These are phyloP conservation scores for Thryonomys swinderianus DNA, from an alignment of 2,113 vertebrate species.

Conservation along the genomic window DNA sequence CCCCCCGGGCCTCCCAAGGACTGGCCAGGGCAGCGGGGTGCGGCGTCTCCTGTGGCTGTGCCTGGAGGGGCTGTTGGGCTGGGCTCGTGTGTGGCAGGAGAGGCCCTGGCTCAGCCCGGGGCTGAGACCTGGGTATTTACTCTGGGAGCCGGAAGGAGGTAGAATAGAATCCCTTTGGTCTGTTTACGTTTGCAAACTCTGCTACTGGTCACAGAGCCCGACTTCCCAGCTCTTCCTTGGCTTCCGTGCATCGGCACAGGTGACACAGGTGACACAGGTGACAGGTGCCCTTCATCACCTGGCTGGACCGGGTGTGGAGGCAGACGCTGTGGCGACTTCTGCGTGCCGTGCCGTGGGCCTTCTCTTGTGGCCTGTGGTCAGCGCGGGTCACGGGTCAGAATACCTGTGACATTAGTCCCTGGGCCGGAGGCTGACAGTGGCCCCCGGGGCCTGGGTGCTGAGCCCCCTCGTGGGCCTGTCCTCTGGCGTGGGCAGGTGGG, in stretches of 20 bases:
- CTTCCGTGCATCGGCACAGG: neutral
- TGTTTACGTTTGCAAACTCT: neutral
- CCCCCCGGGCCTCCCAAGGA: neutral
- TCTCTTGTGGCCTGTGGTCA: neutral
- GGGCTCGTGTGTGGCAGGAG: neutral
- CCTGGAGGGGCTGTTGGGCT: fast-evolving
- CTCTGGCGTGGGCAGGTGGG: neutral
- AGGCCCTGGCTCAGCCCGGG: fast-evolving
- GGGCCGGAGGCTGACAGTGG: neutral
- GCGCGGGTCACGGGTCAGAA: neutral
- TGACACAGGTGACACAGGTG: fast-evolving
- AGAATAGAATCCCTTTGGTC: neutral
- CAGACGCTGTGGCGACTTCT: neutral
- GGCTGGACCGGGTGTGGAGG: neutral
- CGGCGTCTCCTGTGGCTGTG: neutral
- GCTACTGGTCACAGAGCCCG: fast-evolving
- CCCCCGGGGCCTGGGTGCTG: neutral
- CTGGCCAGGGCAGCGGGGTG: neutral
- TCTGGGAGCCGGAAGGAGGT: neutral
- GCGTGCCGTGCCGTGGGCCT: neutral
- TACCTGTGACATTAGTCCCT: neutral
- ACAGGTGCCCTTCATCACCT: neutral
- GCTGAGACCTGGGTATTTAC: fast-evolving
- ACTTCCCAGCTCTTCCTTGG: neutral
- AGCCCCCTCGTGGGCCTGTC: fast-evolving